Base-by-base conservation (phyloP, 2,113 vertebrate species). In the Axis porcinus region DNA sequence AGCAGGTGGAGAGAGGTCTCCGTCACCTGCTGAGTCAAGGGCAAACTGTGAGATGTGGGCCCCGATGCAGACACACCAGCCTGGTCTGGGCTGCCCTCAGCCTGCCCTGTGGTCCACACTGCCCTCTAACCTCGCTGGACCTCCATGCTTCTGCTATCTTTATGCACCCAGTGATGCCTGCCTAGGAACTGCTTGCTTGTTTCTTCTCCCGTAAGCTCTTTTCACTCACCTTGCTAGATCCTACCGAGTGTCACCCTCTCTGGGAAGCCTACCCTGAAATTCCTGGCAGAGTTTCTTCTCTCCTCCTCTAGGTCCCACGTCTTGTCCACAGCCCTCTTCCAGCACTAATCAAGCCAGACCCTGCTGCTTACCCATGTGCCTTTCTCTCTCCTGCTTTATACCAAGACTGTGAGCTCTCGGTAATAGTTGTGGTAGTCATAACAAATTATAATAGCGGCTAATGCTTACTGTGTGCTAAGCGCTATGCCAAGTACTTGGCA, bases 141-240 rank as follows among this genome's bases (percentile, higher is more conserved):
- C 14, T 57, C 57, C 40, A 0, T 0, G 7, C 1, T 28, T 23
- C 10, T 50, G 23, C 14, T 47, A 3, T 62, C 74, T 47, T 30
- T 74, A 11, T 10, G 70, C 28, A 33, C 8, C 52, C 45, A 12
- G 5, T 70, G n/a, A 70, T 2, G 1, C 21, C 67, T 67, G 23
- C 52, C 52, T 5, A 8, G 30, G 88, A n/a, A 11, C 12, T 14
- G 5, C 60, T 52, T 25, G 60, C 74, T 94, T 40, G 28, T 6
- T 60, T 30, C 76, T 21, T 87, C 62, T 79, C 74, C 67, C 16
- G n/a, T 25, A 11, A 28, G 21, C 5, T 28, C 13, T 45, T 62
- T 57, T 60, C 40, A 16, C 43, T 64, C 40, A 23, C 15, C 83
- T 60, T 3, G 60, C 57, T 55, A 67, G 23, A 62, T 14, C 47